Evolutionary conservation across 2,888 invertebrate genomes (phyloP).

Genomic region (Pachymerium ferrugineum): DNA sequence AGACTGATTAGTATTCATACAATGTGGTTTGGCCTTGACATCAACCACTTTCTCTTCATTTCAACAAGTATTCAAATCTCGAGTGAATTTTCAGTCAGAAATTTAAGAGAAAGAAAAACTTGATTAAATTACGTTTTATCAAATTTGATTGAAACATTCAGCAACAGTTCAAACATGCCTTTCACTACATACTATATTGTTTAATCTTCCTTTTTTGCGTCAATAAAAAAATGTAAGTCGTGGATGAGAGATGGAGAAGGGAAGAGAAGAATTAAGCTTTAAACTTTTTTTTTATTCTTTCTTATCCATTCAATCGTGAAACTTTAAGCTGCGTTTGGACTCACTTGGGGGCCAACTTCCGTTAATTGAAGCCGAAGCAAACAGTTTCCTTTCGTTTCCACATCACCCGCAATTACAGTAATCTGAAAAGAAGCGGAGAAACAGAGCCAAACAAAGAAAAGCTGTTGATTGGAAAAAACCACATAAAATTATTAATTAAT

Average conservation of each 20-base stretch:
- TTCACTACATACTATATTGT: no score
- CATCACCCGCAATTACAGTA: conserved; percentile 19
- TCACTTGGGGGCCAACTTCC: conserved; percentile 16
- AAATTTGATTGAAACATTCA: no score
- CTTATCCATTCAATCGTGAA: conserved; percentile 8
- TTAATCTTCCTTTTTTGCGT: neutral
- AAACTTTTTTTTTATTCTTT: neutral
- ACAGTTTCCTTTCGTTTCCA: conserved; percentile 18
- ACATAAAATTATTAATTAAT: no score
- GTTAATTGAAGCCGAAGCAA: conserved; percentile 25
- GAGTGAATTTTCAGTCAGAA: neutral
- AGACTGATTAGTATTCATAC: conserved; percentile 18
- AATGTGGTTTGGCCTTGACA: conserved; percentile 21
- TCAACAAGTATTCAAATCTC: conserved; percentile 5
- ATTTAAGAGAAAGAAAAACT: no score
- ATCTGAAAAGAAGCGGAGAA: conserved; percentile 19
- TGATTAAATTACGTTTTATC: no score
- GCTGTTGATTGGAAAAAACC: neutral
- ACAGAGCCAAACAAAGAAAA: conserved; percentile 1
- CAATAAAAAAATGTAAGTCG: neutral
- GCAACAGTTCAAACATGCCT: no score
- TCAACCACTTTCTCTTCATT: neutral
- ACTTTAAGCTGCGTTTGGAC: conserved; percentile 16
- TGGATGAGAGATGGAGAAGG: neutral
- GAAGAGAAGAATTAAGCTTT: neutral